Percentiles rank a stretch among this genome's conserved stretches.
Conservation (phyloP, 2,113 vertebrate genomes). For the Cottus gobio region DNA sequence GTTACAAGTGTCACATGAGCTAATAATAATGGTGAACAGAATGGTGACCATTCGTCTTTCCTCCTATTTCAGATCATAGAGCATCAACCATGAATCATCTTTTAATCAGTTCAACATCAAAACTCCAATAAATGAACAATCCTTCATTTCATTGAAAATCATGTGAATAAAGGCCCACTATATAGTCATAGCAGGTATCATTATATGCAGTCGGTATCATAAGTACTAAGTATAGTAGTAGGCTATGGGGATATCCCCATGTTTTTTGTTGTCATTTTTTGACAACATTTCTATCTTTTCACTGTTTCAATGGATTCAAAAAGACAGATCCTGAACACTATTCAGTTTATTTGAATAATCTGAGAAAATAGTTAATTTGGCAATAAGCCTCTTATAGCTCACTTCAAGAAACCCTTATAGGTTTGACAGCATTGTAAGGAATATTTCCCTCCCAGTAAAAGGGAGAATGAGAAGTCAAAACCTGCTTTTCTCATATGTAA, state of each 20-base stretch:
- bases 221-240: conserved; percentile 43
- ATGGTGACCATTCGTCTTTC: not conserved
- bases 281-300: not conserved
- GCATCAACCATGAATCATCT: not conserved
- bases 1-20: not conserved
- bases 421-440: not conserved
- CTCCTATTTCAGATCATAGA: not conserved
- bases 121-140: not conserved
- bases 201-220: conserved; percentile 29
- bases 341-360: not conserved
- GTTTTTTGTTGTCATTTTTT: too few relatives aligned
- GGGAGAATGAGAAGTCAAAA: not conserved
- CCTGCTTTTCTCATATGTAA: not conserved
- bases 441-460: not conserved
- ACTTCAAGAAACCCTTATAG: not conserved
- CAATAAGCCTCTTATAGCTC: not conserved
- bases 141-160: not conserved
- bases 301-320: not conserved
- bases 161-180: conserved; percentile 10
- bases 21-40: not conserved
- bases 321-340: not conserved
- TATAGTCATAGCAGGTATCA: conserved; percentile 8
- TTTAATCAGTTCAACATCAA: conserved; percentile 8
- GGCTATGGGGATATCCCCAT: not conserved
- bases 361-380: not conserved